Conservation (phyloP, 2,888 invertebrate genomes). For the Dione juno region DNA sequence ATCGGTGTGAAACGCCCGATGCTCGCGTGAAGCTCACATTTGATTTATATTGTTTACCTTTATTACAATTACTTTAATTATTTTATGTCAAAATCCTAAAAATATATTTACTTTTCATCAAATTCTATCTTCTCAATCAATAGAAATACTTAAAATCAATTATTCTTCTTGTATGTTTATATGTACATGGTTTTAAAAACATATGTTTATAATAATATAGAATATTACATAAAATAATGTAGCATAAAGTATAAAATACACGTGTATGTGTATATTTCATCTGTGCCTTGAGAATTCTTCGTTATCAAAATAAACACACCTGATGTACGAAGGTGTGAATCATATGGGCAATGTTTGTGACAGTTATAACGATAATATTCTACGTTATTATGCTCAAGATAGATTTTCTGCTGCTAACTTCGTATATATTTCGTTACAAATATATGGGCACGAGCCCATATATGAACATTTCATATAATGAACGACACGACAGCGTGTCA, state of each 20-base stretch:
- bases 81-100: no score
- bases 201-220: background rate
- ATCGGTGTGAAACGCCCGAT: no score
- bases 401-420: constrained; percentile 5
- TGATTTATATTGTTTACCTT: no score
- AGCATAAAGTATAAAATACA: background rate
- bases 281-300: background rate
- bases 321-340: background rate
- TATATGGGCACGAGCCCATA: no score
- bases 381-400: constrained; percentile 7
- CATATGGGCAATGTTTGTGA: constrained; percentile 4
- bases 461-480: background rate
- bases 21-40: no score
- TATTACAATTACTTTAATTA: no score
- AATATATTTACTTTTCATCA: no score
- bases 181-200: no score
- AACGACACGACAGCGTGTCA: no score
- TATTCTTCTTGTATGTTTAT: no score
- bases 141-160: no score
- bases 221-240: background rate
- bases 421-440: constrained; percentile 2
- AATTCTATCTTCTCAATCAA: no score
- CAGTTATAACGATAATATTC: constrained; percentile 16
- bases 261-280: background rate
- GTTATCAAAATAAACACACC: constrained; percentile 3